phyloP scores from a whole-genome alignment of 2,113 vertebrate species.

The Patagioenas fasciata region DNA sequence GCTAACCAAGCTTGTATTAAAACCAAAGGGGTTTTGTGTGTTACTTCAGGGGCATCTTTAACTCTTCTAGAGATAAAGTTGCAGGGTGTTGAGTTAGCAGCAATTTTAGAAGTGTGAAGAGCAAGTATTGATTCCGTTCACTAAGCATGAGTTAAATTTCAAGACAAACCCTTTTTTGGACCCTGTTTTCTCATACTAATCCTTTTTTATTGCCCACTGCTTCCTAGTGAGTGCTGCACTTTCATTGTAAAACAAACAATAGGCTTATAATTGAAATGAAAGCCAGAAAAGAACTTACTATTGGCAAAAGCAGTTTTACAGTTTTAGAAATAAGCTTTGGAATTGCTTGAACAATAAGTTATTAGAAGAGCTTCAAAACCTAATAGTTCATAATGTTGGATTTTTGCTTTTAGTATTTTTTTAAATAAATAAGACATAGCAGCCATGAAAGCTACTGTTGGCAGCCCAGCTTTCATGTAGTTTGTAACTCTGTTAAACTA shows the following conservation, averaged over 20 bases:
- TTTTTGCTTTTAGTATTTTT: neutral
- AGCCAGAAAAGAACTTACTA: neutral
- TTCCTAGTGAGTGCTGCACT: neutral
- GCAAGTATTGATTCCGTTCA: neutral
- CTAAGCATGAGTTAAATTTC: neutral
- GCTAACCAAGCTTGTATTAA: neutral
- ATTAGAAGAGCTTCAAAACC: neutral
- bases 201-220: neutral
- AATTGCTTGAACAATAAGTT: neutral
- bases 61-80: neutral
- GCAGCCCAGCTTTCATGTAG: neutral
- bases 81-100: neutral
- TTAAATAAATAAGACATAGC: neutral
- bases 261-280: neutral
- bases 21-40: neutral
- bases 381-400: neutral
- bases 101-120: neutral
- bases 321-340: neutral
- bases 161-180: neutral
- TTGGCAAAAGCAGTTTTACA: neutral
- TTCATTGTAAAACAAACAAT: no score
- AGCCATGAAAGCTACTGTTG: neutral
- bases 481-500: neutral
- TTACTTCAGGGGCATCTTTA: neutral
- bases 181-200: neutral